Evolutionary conservation across 2,888 invertebrate genomes (phyloP).

Genomic region (Ethmia dodecea): DNA sequence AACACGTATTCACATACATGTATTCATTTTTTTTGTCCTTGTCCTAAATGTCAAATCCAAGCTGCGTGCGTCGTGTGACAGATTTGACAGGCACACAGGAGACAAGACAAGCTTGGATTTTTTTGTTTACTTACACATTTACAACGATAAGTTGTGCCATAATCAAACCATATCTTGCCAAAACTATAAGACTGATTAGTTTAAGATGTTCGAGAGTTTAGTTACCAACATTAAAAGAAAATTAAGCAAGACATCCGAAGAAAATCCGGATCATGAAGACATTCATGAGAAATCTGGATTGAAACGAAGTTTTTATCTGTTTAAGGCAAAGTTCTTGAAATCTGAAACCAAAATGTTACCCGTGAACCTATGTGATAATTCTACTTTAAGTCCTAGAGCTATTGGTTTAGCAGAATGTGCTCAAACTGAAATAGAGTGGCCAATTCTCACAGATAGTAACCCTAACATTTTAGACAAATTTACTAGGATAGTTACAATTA

Average conservation of each 20-base stretch:
- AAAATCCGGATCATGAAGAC: constrained; percentile 20
- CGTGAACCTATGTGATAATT: constrained; percentile 48
- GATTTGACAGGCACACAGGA: constrained; percentile 40
- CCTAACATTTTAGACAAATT: constrained; percentile 69
- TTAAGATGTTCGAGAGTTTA: constrained; percentile 67
- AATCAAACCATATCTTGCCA: constrained; percentile 40
- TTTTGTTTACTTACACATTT: constrained; percentile 40
- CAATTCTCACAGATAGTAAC: constrained; percentile 64
- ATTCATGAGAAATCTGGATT: constrained; percentile 46
- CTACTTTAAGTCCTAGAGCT: constrained; percentile 76
- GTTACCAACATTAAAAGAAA: constrained; percentile 60
- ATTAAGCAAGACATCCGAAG: constrained; percentile 56
- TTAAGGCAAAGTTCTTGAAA: constrained; percentile 53
- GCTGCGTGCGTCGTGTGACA: no score
- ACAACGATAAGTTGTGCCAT: constrained; percentile 50
- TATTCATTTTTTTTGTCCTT: constrained; percentile 35
- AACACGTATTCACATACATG: no score
- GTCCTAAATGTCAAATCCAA: constrained; percentile 71
- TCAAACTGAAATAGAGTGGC: constrained; percentile 75
- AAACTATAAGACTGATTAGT: constrained; percentile 64
- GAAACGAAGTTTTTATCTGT: constrained; percentile 49
- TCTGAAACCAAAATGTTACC: constrained; percentile 31
- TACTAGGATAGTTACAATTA: constrained; percentile 58
- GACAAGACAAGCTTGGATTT: constrained; percentile 21
- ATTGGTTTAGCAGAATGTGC: constrained; percentile 62